Evolutionary conservation across 2,797 vertebrate genomes (phyloP).

Genomic region (Fistularia tabacaria): DNA sequence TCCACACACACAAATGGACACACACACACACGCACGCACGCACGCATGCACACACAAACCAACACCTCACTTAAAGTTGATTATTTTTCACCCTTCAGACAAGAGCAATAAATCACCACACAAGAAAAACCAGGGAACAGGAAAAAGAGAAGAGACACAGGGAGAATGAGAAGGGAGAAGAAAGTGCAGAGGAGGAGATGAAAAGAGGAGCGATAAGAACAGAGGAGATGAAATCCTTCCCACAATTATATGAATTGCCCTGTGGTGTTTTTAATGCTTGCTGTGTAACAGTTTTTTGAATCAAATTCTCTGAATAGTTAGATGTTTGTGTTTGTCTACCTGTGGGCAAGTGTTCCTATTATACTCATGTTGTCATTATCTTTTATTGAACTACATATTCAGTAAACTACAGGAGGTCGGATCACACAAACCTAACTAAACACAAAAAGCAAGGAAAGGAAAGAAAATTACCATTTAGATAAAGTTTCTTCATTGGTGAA

Average conservation of each 20-base stretch:
- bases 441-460: slow-evolving; percentile 38
- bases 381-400: slow-evolving; percentile 55
- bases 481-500: slow-evolving; percentile 45
- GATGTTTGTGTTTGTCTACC: slow-evolving; percentile 10
- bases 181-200: slow-evolving; percentile 21
- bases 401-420: slow-evolving; percentile 66
- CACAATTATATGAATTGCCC: slow-evolving; percentile 41
- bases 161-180: slow-evolving; percentile 11
- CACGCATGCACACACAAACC: slow-evolving; percentile 8
- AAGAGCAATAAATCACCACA: slow-evolving; percentile 68
- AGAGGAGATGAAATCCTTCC: slow-evolving; percentile 30
- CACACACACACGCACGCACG: slow-evolving; percentile 10
- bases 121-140: slow-evolving; percentile 42
- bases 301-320: slow-evolving; percentile 44
- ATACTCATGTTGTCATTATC: slow-evolving; percentile 8
- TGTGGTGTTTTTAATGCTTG: slow-evolving; percentile 32
- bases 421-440: slow-evolving; percentile 64
- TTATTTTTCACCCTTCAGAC: slow-evolving; percentile 73
- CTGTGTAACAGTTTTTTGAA: slow-evolving; percentile 47
- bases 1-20: slow-evolving; percentile 22
- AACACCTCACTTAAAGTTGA: slow-evolving; percentile 64
- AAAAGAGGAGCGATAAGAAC: slow-evolving; percentile 19
- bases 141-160: slow-evolving; percentile 26
- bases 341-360: slow-evolving; percentile 9
- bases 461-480: slow-evolving; percentile 73